Percentiles rank a stretch among this genome's conserved stretches.
phyloP scores from a whole-genome alignment of 2,888 invertebrate species.

The Rhabditoides inermis region DNA sequence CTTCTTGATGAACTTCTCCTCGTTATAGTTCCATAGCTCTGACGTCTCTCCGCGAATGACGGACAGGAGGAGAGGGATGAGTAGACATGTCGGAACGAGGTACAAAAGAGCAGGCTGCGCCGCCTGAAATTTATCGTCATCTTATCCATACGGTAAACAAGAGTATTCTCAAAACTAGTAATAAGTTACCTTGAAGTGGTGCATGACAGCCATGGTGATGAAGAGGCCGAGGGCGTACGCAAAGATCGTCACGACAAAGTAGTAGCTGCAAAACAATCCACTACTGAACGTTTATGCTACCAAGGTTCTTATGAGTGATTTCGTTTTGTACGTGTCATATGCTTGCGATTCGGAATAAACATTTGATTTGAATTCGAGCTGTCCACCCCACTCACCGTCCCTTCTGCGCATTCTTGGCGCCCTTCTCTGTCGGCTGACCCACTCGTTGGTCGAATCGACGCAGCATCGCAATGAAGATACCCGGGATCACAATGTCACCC shows the following conservation, averaged over 20 bases:
- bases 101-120: slow-evolving; percentile 88
- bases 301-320: no score
- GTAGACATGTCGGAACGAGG: slow-evolving; percentile 88
- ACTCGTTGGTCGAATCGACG: slow-evolving; percentile 73
- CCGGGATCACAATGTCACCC: slow-evolving; percentile 97
- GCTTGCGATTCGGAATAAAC: no score
- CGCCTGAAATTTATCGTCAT: slow-evolving; percentile 32
- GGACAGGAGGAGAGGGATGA: slow-evolving; percentile 79
- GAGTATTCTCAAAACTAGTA: neutral
- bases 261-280: slow-evolving; percentile 50
- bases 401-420: slow-evolving; percentile 11
- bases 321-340: no score
- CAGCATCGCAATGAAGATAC: slow-evolving; percentile 93
- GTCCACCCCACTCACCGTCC: slow-evolving; percentile 3
- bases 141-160: no score
- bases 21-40: slow-evolving; percentile 48
- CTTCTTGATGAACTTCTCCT: slow-evolving; percentile 47
- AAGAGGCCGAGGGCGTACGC: slow-evolving; percentile 88
- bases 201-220: slow-evolving; percentile 92
- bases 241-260: slow-evolving; percentile 77
- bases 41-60: slow-evolving; percentile 77
- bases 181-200: slow-evolving; percentile 73
- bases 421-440: slow-evolving; percentile 16
- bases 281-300: no score
- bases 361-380: no score